Evolutionary conservation across 53 echinoderm and acorn worm genomes (phyloP).

Genomic region (Hippasteria phrygiana): DNA sequence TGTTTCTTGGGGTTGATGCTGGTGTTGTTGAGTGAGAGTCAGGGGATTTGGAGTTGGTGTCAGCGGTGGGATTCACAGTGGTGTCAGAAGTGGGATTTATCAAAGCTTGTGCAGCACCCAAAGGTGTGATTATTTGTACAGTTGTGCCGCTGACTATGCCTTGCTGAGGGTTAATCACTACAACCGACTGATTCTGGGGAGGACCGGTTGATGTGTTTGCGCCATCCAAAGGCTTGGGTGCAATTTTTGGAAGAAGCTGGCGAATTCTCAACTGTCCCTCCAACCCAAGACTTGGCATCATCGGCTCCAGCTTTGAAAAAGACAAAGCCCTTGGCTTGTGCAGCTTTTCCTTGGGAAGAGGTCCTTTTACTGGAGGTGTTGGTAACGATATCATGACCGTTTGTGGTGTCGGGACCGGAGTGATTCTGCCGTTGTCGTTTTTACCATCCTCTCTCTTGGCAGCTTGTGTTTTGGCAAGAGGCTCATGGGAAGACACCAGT

Average conservation of each 20-base stretch:
- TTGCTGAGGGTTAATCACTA: slow-evolving; percentile 29
- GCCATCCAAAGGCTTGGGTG: background rate
- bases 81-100: background rate
- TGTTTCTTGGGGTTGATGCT: background rate
- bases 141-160: slow-evolving; percentile 17
- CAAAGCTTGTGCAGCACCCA: background rate
- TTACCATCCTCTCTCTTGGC: background rate
- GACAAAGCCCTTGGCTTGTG: background rate
- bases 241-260: slow-evolving; percentile 24
- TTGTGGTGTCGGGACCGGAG: background rate
- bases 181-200: background rate
- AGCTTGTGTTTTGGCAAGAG: background rate
- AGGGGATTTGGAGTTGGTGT: slow-evolving; percentile 14
- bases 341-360: background rate
- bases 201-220: background rate
- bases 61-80: slow-evolving; percentile 22
- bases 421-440: background rate
- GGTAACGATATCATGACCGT: no score
- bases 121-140: slow-evolving; percentile 29
- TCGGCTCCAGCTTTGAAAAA: slow-evolving; percentile 33
- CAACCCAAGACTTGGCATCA: background rate
- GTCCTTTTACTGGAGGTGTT: background rate
- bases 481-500: background rate
- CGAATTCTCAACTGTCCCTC: slow-evolving; percentile 27
- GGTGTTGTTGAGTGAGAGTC: background rate